Conservation (phyloP, 2,797 vertebrate genomes). For the Austrolebias charrua region DNA sequence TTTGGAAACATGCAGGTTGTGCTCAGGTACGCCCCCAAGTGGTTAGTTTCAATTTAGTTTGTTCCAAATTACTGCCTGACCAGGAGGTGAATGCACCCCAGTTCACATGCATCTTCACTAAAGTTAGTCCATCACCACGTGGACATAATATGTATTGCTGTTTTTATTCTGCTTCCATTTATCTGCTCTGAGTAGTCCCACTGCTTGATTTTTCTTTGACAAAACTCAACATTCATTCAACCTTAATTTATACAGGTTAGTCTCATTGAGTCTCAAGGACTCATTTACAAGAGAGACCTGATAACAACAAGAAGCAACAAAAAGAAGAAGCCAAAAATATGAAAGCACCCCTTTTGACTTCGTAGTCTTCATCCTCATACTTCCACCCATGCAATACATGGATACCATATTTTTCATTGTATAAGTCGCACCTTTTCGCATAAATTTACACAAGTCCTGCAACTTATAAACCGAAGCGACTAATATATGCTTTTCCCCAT, state of each 20-base stretch:
- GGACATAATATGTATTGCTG: constrained; percentile 49
- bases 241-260: too few relatives aligned
- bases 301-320: not conserved
- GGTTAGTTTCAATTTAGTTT: not conserved
- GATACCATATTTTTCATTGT: too few relatives aligned
- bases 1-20: too few relatives aligned
- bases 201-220: constrained; percentile 61
- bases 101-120: not conserved
- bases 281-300: too few relatives aligned
- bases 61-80: not conserved
- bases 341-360: constrained; percentile 31
- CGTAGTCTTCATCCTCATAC: constrained; percentile 34
- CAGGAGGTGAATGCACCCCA: constrained; percentile 2
- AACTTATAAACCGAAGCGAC: too few relatives aligned
- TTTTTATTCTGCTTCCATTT: constrained; percentile 38
- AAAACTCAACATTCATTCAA: constrained; percentile 22
- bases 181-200: constrained; percentile 43
- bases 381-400: constrained; percentile 24
- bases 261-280: too few relatives aligned
- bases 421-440: too few relatives aligned
- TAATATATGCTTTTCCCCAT: too few relatives aligned
- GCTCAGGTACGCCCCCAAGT: not conserved
- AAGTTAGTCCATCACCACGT: constrained; percentile 28
- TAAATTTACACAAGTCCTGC: too few relatives aligned
- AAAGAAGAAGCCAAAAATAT: constrained; percentile 38